phyloP scores from a whole-genome alignment of 2,113 vertebrate genomes.

The Chroicocephalus ridibundus region DNA sequence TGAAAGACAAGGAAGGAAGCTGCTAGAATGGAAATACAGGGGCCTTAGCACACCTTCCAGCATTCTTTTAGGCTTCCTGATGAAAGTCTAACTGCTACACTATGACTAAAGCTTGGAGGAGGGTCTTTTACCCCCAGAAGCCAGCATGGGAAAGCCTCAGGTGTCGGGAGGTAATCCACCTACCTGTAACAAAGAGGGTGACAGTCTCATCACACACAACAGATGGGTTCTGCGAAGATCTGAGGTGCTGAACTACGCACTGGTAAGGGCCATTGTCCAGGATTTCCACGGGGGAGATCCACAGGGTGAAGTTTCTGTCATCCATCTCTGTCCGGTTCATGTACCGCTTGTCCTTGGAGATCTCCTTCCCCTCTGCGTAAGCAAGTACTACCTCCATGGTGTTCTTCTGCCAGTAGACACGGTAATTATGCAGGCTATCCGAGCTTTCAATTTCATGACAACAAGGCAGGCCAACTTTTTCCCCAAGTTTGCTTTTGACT shows the following conservation, averaged over 20 bases:
- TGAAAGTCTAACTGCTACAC: background rate
- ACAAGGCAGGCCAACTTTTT: slow-evolving; percentile 51
- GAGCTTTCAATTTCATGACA: background rate
- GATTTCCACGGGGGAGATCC: slow-evolving; percentile 27
- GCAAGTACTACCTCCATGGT: background rate
- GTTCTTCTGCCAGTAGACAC: slow-evolving; percentile 75
- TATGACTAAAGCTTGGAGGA: background rate
- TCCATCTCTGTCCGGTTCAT: slow-evolving; percentile 41
- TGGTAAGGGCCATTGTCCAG: slow-evolving; percentile 59
- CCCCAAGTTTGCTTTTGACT: slow-evolving; percentile 35
- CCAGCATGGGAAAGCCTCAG: background rate
- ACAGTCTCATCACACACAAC: background rate
- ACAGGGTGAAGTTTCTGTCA: slow-evolving; percentile 39
- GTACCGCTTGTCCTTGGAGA: fast-evolving
- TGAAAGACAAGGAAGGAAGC: background rate
- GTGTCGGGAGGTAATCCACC: background rate
- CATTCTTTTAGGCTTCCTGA: background rate
- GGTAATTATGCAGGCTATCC: background rate
- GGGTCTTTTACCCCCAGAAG: background rate
- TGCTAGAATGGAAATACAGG: background rate
- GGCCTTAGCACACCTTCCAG: background rate
- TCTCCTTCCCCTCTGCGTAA: background rate
- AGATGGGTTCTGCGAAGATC: fast-evolving
- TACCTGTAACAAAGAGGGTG: slow-evolving; percentile 65
- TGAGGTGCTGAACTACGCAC: slow-evolving; percentile 53